A percentile compares a stretch with the other conserved stretches of the same genome.
Conservation (phyloP, 2,888 invertebrate genomes). For the Spilosoma lubricipeda region DNA sequence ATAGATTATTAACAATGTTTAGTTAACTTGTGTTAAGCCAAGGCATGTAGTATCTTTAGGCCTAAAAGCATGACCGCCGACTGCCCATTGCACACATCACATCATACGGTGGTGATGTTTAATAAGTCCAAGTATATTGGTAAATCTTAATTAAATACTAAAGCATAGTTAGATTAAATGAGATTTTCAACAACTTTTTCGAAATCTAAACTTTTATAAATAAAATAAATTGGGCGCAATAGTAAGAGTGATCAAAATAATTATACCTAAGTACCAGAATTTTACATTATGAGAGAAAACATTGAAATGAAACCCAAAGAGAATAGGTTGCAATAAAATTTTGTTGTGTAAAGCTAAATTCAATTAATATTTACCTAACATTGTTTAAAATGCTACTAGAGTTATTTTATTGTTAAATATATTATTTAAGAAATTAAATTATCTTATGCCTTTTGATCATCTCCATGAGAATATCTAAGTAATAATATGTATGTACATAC, state of each 20-base stretch:
- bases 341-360: too few species aligned
- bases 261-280: background rate
- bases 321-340: too few species aligned
- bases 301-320: background rate
- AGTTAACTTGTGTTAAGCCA: background rate
- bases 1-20: background rate
- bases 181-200: background rate
- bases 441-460: background rate
- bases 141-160: background rate
- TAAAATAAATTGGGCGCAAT: background rate
- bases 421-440: background rate
- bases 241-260: too few species aligned
- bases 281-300: background rate
- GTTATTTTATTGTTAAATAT: background rate
- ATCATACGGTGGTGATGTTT: background rate
- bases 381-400: background rate
- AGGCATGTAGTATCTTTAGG: background rate
- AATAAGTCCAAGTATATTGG: background rate
- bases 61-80: conserved; percentile 14
- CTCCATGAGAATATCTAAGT: background rate
- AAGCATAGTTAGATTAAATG: background rate
- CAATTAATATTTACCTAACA: too few species aligned
- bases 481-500: background rate
- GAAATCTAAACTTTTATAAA: background rate
- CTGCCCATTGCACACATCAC: background rate